These are phyloP conservation scores for Willisornis vidua DNA, from an alignment of 2,113 vertebrate genomes.

Conservation along the genomic window DNA sequence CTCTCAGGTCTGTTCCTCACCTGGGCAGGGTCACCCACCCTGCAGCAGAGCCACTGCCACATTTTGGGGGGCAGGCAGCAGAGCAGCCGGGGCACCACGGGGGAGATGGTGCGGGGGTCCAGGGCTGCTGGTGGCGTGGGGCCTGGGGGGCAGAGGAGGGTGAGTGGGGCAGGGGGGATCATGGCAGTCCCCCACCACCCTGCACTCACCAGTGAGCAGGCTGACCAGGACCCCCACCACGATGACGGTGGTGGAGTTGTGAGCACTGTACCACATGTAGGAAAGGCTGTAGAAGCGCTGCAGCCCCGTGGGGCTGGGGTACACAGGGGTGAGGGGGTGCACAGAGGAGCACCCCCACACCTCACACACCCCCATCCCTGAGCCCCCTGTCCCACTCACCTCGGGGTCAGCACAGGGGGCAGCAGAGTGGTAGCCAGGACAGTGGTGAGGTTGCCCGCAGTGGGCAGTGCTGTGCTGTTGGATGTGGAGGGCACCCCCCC, in stretches of 20 bases:
- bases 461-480: conserved; percentile 55
- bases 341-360: not conserved
- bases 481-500: not conserved
- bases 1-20: conserved; percentile 34
- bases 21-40: conserved; percentile 68
- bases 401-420: conserved; percentile 19
- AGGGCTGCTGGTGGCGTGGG: conserved; percentile 81
- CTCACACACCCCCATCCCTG: accelerated
- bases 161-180: not conserved
- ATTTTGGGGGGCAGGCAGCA: conserved; percentile 84
- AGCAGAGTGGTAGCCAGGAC: conserved; percentile 66
- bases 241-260: conserved; percentile 92
- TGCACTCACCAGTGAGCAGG: conserved; percentile 83
- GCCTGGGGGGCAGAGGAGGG: conserved; percentile 62
- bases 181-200: accelerated
- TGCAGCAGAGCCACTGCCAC: conserved; percentile 78
- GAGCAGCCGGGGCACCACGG: conserved; percentile 81
- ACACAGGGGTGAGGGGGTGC: not conserved
- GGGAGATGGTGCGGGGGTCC: conserved; percentile 88
- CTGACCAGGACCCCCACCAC: conserved; percentile 91
- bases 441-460: conserved; percentile 72
- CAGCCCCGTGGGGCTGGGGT: conserved; percentile 79
- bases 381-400: conserved; percentile 45
- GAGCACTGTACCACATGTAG: conserved; percentile 97
- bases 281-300: conserved; percentile 88